A percentile compares a stretch with the other conserved stretches of the same genome.
phyloP scores from a whole-genome alignment of 2,113 vertebrate genomes.

The Glaucomys volans region DNA sequence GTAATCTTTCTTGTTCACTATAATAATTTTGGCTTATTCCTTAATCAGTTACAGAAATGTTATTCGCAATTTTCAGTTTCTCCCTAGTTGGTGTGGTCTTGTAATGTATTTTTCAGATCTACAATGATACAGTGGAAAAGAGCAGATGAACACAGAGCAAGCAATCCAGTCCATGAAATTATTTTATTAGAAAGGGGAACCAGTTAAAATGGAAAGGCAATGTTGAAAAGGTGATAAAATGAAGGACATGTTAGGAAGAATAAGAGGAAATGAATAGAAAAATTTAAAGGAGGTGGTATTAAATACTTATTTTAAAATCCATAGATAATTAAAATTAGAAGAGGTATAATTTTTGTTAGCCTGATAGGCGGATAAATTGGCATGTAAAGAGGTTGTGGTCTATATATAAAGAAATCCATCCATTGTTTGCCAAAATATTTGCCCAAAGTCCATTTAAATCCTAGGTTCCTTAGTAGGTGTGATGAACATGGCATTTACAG shows the following conservation, averaged over 20 bases:
- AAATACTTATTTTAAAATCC: slow-evolving; percentile 5
- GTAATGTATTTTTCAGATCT: neutral
- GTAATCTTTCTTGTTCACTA: slow-evolving; percentile 20
- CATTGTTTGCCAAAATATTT: neutral
- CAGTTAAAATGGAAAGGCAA: neutral
- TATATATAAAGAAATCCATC: neutral
- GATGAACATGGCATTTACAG: neutral
- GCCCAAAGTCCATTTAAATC: neutral
- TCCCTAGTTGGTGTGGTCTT: neutral
- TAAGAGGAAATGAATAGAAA: neutral
- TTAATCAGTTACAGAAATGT: neutral
- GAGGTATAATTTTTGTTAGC: neutral
- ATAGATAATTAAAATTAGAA: neutral
- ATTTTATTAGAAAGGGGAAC: slow-evolving; percentile 33
- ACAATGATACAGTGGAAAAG: neutral
- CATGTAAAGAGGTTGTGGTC: neutral
- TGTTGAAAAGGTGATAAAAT: neutral
- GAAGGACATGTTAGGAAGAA: neutral
- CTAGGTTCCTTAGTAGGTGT: neutral
- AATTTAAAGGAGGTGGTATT: neutral
- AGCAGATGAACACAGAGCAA: neutral
- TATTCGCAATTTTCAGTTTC: slow-evolving; percentile 30
- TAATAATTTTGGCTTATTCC: neutral
- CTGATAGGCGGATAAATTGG: neutral
- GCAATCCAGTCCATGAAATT: neutral